These are phyloP conservation scores for Chymomyza amoena DNA, from an alignment of 2,888 invertebrate genomes.

Conservation along the genomic window DNA sequence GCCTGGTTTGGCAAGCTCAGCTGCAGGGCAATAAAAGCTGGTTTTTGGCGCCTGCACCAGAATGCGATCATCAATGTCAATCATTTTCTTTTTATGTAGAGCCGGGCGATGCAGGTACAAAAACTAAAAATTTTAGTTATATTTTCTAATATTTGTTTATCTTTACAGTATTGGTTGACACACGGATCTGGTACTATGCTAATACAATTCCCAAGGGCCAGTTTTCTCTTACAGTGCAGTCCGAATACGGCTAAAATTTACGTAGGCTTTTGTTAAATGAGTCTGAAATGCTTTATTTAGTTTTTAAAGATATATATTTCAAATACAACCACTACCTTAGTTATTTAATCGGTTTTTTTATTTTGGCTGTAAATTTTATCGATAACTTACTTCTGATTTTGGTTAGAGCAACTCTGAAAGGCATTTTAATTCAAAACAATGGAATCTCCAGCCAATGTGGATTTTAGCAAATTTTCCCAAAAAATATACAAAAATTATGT, in stretches of 20 bases:
- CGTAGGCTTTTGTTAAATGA: not conserved
- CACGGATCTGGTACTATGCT: conserved; percentile 94
- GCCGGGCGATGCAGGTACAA: conserved; percentile 90
- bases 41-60: conserved; percentile 90
- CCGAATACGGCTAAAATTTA: conserved; percentile 87
- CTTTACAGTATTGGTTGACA: conserved; percentile 88
- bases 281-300: conserved; percentile 8
- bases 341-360: not conserved
- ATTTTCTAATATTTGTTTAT: conserved; percentile 28
- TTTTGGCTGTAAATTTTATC: not conserved
- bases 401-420: not conserved
- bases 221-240: conserved; percentile 92
- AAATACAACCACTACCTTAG: not conserved
- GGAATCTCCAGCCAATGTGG: conserved; percentile 4
- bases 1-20: conserved; percentile 97
- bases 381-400: not conserved
- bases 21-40: conserved; percentile 91
- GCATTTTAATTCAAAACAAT: conserved; percentile 18
- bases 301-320: not conserved
- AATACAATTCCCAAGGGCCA: conserved; percentile 89
- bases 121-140: not conserved
- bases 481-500: conserved; percentile 38
- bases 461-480: conserved; percentile 44
- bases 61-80: conserved; percentile 89
- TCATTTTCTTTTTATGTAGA: conserved; percentile 88